Conservation (phyloP, 2,797 vertebrate genomes). For the Pogoniulus pusillus region DNA sequence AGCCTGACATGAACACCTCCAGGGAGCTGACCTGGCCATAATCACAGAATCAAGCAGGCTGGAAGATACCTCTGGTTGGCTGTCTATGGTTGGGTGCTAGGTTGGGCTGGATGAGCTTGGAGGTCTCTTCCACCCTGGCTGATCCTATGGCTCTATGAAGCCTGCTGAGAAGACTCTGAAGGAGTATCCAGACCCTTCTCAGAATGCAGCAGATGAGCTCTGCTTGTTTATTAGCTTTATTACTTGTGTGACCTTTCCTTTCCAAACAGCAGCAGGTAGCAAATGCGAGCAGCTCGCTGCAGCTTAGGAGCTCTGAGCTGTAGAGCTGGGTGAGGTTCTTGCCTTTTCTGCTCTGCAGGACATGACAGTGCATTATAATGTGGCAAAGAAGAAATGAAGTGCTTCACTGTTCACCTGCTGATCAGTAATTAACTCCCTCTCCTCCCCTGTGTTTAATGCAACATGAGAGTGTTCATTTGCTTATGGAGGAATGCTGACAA, state of each 20-base stretch:
- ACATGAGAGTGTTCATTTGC: constrained; percentile 41
- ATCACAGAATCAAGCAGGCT: no score
- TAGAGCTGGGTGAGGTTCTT: background rate
- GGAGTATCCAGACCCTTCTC: background rate
- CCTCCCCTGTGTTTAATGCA: background rate
- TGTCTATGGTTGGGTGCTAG: no score
- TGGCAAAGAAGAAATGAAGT: constrained; percentile 17
- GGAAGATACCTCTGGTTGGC: no score
- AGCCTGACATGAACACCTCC: no score
- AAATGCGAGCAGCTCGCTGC: constrained; percentile 14
- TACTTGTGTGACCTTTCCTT: constrained; percentile 26
- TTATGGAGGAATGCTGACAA: constrained; percentile 7
- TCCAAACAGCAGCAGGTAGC: constrained; percentile 6
- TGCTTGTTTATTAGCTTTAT: constrained; percentile 35
- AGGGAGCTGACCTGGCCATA: no score
- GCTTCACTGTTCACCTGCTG: constrained; percentile 37
- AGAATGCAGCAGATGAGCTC: background rate
- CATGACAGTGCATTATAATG: background rate
- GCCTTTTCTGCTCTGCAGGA: background rate
- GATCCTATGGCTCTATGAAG: no score
- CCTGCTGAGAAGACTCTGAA: no score
- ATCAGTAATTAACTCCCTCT: constrained; percentile 46
- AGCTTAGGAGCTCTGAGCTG: background rate
- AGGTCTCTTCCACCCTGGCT: no score
- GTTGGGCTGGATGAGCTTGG: no score